Evolutionary conservation across 2,797 vertebrate genomes (phyloP).

Genomic region (Okamejei kenojei): DNA sequence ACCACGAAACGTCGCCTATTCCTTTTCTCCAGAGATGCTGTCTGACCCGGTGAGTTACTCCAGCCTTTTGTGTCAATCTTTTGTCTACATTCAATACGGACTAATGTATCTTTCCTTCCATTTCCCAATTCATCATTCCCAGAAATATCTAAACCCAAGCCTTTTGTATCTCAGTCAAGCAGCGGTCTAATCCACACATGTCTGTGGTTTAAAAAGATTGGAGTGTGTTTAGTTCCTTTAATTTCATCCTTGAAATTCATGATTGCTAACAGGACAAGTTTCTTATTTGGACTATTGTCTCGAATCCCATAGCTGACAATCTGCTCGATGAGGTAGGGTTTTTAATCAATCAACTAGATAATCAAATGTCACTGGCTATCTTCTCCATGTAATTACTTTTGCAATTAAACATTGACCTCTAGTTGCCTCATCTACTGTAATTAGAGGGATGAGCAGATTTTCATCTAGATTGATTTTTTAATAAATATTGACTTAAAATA

Average conservation of each 20-base stretch:
- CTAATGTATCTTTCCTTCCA: slow-evolving; percentile 43
- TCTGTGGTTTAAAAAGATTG: slow-evolving; percentile 59
- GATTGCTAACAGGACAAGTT: slow-evolving; percentile 99
- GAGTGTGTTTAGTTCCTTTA: slow-evolving; percentile 84
- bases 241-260: slow-evolving; percentile 98
- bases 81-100: too few relatives aligned
- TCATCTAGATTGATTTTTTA: slow-evolving; percentile 99
- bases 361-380: slow-evolving; percentile 99
- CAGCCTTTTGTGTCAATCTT: too few relatives aligned
- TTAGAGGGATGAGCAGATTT: slow-evolving; percentile 99
- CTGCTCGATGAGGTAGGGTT: slow-evolving; percentile 86
- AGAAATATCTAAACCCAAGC: slow-evolving; percentile 48
- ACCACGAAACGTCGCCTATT: too few relatives aligned
- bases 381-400: slow-evolving; percentile 99
- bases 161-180: slow-evolving; percentile 64
- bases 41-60: too few relatives aligned
- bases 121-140: slow-evolving; percentile 57
- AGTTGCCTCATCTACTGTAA: slow-evolving; percentile 92
- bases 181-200: slow-evolving; percentile 70
- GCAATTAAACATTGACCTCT: slow-evolving; percentile 99
- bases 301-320: slow-evolving; percentile 89
- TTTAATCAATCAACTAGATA: slow-evolving; percentile 99
- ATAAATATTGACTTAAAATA: slow-evolving; percentile 99
- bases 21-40: too few relatives aligned
- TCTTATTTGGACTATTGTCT: slow-evolving; percentile 99